phyloP scores from a whole-genome alignment of 2,888 invertebrate genomes.

The Drosophila birchii region DNA sequence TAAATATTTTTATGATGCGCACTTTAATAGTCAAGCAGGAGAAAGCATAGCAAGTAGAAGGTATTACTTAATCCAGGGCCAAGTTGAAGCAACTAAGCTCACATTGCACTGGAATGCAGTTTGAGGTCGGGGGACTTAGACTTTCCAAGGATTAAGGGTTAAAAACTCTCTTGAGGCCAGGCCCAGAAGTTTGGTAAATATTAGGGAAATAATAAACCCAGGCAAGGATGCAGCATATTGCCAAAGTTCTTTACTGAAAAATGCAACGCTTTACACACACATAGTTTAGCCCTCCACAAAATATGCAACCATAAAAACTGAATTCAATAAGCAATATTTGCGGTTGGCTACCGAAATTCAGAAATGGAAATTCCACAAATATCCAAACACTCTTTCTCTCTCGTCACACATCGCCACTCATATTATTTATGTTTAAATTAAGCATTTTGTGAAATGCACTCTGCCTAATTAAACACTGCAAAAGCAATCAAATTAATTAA shows the following conservation, averaged over 20 bases:
- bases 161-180: not conserved
- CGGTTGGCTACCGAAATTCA: not conserved
- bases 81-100: conserved; percentile 22
- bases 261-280: not conserved
- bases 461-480: conserved; percentile 40
- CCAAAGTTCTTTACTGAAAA: not conserved
- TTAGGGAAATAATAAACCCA: not conserved
- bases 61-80: conserved; percentile 29
- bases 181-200: not conserved
- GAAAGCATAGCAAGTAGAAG: not conserved
- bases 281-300: not conserved
- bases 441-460: conserved; percentile 22
- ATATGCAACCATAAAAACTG: not conserved
- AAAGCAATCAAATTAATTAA: conserved; percentile 58
- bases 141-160: conserved; percentile 7
- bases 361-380: not conserved
- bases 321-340: conserved; percentile 12
- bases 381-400: too few relatives aligned
- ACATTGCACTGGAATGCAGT: conserved; percentile 18
- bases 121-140: conserved; percentile 10
- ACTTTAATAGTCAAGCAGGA: conserved; percentile 27
- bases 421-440: conserved; percentile 16
- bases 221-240: not conserved
- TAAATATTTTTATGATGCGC: conserved; percentile 45
- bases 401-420: not conserved